These are phyloP conservation scores for Actinemys pallida DNA, from an alignment of 2,113 vertebrate genomes.

Conservation along the genomic window DNA sequence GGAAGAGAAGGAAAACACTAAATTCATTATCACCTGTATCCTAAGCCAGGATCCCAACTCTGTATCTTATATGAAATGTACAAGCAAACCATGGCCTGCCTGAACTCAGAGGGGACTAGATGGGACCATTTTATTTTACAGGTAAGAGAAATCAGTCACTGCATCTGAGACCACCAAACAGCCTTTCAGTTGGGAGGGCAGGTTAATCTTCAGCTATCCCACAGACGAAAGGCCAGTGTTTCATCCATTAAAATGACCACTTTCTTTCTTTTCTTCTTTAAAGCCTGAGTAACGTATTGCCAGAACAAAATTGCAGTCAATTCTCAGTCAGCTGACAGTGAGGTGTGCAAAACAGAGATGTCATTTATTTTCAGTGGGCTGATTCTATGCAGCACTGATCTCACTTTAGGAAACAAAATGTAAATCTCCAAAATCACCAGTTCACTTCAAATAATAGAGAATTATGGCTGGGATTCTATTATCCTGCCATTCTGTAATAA, in stretches of 20 bases:
- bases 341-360: neutral
- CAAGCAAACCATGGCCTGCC: neutral
- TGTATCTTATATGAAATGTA: neutral
- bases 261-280: neutral
- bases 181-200: fast-evolving
- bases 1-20: neutral
- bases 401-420: slow-evolving; percentile 30
- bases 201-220: neutral
- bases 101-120: neutral
- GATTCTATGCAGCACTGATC: neutral
- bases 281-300: neutral
- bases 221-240: neutral
- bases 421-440: slow-evolving; percentile 8
- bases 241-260: fast-evolving
- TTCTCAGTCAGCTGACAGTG: fast-evolving
- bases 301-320: neutral
- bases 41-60: neutral
- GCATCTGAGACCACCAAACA: fast-evolving
- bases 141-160: fast-evolving
- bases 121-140: neutral
- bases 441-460: slow-evolving; percentile 14
- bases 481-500: slow-evolving; percentile 21
- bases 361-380: neutral
- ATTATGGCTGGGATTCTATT: neutral
- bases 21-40: neutral